These are phyloP conservation scores for Atta colombica DNA, from an alignment of 1,140 invertebrate species.

Conservation along the genomic window DNA sequence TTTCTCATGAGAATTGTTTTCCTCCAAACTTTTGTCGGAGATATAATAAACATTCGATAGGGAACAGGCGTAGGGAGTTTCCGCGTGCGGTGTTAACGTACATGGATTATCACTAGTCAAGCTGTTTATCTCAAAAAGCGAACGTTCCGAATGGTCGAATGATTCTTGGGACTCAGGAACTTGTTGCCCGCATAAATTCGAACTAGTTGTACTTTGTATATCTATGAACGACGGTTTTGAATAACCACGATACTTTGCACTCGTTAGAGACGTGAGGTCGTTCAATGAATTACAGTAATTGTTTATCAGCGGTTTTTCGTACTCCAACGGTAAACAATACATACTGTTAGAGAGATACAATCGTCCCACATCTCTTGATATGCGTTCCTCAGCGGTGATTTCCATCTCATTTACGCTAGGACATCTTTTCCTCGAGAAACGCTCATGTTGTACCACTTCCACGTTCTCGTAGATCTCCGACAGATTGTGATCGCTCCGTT, in stretches of 20 bases:
- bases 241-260: constrained; percentile 78
- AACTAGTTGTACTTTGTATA: constrained; percentile 70
- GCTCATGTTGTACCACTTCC: constrained; percentile 32
- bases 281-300: constrained; percentile 82
- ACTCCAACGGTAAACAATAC: constrained; percentile 78
- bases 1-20: constrained; percentile 61
- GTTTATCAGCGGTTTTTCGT: constrained; percentile 72
- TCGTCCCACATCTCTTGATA: constrained; percentile 56
- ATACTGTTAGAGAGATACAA: constrained; percentile 81
- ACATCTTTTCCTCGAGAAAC: constrained; percentile 41
- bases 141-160: constrained; percentile 70
- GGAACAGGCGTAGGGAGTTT: constrained; percentile 60
- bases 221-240: constrained; percentile 78
- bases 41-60: constrained; percentile 47
- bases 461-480: constrained; percentile 81
- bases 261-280: constrained; percentile 78
- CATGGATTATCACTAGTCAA: constrained; percentile 69
- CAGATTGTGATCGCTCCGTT: constrained; percentile 83
- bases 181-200: constrained; percentile 70
- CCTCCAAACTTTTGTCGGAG: constrained; percentile 54
- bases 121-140: constrained; percentile 70
- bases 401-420: constrained; percentile 69
- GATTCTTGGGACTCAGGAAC: constrained; percentile 69
- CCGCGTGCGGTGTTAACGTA: constrained; percentile 47
- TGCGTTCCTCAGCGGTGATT: constrained; percentile 35